Evolutionary conservation across 2,797 vertebrate species (phyloP), one percentile per base, ranked within the genome.

Genomic region (Menidia menidia): DNA sequence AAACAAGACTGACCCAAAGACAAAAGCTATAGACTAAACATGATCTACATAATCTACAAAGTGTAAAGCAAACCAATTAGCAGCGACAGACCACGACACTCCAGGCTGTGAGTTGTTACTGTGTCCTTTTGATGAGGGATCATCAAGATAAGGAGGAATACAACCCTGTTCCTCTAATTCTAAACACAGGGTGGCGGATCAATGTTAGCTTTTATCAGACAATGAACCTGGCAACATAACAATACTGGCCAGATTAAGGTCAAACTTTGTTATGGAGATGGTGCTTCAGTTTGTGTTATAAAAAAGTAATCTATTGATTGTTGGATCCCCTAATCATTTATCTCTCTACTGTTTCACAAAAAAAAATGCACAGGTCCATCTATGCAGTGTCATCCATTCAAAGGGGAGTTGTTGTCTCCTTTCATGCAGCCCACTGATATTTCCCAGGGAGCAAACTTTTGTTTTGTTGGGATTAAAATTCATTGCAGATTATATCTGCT

Each of bases 391-490:
- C 43, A 18, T 54, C 55, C 65, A 16, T 73, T 73, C 45, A 60
- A 45, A 57, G 75, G 19, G 50, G 43, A 68, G 71, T 71, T 88
- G 73, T 71, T 85, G 80, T 88, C 87, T 81, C 76, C 68, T 77
- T 77, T 73, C 72, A 62, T 68, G 66, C 60, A 73, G 57, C 52
- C 73, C 39, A 59, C 32, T 41, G 75, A 85, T 66, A 82, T 88
- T 90, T 92, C 89, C 88, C 85, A 86, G 83, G 86, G 87, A 81
- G 41, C 79, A 54, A 55, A 68, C 86, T 79, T 84, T 88, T 91
- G 89, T 92, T 92, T 92, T 84, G 82, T 60, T 19, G 77, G 89
- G 88, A 92, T 94, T 92, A 92, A 86, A 89, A 90, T 92, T 91
- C 88, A 91, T 72, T 78, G 67, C 52, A 87, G 89, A 94, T 93